Percentiles rank a stretch among this genome's conserved stretches.
phyloP scores from a whole-genome alignment of 2,797 vertebrate genomes.

The Rhinogobio ventralis region DNA sequence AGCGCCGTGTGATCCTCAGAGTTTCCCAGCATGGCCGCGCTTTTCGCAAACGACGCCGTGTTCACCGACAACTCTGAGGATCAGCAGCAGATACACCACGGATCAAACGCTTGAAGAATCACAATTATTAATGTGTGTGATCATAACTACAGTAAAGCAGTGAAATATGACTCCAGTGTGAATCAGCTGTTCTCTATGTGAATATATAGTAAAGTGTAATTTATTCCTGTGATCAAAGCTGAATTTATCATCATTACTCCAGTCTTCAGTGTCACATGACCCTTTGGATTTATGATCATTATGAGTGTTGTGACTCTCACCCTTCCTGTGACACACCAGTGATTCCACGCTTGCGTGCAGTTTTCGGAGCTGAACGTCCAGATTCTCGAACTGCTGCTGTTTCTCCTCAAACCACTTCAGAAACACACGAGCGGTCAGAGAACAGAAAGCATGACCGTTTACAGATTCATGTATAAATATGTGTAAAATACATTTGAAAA shows the following conservation, averaged over 20 bases:
- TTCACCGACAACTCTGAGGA: conserved; percentile 91
- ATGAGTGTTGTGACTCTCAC: conserved; percentile 66
- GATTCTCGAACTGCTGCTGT: conserved; percentile 97
- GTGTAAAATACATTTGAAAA: too few relatives aligned
- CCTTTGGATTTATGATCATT: too few relatives aligned
- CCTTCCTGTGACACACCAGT: conserved; percentile 95
- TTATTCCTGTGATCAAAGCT: too few relatives aligned
- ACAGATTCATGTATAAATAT: too few relatives aligned
- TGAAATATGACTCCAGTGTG: too few relatives aligned
- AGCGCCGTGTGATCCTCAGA: conserved; percentile 97
- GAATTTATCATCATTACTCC: too few relatives aligned
- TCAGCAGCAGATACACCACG: neutral
- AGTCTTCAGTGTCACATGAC: too few relatives aligned
- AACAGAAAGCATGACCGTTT: neutral
- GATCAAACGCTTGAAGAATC: too few relatives aligned
- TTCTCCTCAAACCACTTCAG: conserved; percentile 98
- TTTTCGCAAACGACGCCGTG: conserved; percentile 95
- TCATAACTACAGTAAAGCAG: too few relatives aligned
- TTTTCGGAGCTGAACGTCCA: conserved; percentile 94
- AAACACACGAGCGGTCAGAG: conserved; percentile 16
- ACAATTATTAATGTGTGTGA: too few relatives aligned
- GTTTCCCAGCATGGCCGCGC: conserved; percentile 97
- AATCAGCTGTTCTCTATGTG: too few relatives aligned
- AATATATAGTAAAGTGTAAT: too few relatives aligned
- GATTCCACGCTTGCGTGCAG: conserved; percentile 93